Percentiles rank a stretch among this genome's conserved stretches.
Conservation (phyloP, 2,888 invertebrate genomes). For the Xylota segnis region DNA sequence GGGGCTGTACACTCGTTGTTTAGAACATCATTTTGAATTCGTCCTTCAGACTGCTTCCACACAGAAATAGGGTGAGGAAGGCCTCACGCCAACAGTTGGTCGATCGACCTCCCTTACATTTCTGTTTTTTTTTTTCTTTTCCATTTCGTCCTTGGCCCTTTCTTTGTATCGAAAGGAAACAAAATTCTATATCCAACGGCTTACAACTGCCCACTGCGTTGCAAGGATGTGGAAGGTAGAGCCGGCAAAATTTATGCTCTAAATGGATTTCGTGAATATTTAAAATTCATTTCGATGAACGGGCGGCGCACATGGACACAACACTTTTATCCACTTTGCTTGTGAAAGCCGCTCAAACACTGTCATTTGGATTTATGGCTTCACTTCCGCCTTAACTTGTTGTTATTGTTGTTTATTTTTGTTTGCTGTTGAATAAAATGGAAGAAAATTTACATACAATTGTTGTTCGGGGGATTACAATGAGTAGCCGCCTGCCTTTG, state of each 20-base stretch:
- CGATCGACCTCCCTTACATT: slow-evolving; percentile 13
- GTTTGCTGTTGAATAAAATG: slow-evolving; percentile 32
- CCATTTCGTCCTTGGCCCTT: slow-evolving; percentile 31
- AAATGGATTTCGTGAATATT: slow-evolving; percentile 69
- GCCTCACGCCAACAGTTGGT: slow-evolving; percentile 57
- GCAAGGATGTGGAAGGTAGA: background rate
- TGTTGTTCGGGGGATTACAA: slow-evolving; percentile 49
- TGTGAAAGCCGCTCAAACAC: slow-evolving; percentile 21
- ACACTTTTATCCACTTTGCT: slow-evolving; percentile 37
- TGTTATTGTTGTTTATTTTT: slow-evolving; percentile 3
- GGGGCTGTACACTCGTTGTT: too few species aligned
- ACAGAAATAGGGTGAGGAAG: background rate
- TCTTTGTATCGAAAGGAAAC: background rate
- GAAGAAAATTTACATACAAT: slow-evolving; percentile 62
- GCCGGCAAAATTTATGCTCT: slow-evolving; percentile 11
- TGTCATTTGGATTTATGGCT: slow-evolving; percentile 59
- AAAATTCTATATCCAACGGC: slow-evolving; percentile 8
- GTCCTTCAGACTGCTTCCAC: slow-evolving; percentile 22
- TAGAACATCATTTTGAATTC: slow-evolving; percentile 43
- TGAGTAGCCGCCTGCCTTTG: slow-evolving; percentile 47
- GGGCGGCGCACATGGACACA: slow-evolving; percentile 21
- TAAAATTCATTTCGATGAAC: slow-evolving; percentile 56
- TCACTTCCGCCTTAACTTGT: slow-evolving; percentile 36
- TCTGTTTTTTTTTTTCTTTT: background rate
- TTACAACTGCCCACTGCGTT: background rate